Evolutionary conservation across 1,140 invertebrate genomes (phyloP).

Genomic region (Anastatus disparis): DNA sequence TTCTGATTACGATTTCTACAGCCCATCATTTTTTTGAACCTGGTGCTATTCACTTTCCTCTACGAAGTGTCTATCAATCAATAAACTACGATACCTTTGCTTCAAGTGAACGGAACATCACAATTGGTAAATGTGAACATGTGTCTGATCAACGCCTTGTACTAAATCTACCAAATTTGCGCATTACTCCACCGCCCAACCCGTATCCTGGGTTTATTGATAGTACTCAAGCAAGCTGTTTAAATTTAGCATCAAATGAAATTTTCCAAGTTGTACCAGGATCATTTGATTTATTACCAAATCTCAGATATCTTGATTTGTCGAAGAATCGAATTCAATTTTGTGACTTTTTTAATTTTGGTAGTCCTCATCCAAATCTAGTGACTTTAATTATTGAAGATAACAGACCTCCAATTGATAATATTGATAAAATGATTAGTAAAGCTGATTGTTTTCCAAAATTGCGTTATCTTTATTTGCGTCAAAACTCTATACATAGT

Average conservation of each 20-base stretch:
- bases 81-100: conserved; percentile 34
- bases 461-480: conserved; percentile 52
- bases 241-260: conserved; percentile 53
- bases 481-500: conserved; percentile 43
- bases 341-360: conserved; percentile 50
- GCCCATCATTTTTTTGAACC: conserved; percentile 19
- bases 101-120: conserved; percentile 28
- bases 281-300: conserved; percentile 50
- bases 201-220: conserved; percentile 50
- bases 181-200: conserved; percentile 43
- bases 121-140: conserved; percentile 54
- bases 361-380: conserved; percentile 37
- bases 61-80: conserved; percentile 44
- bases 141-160: conserved; percentile 44
- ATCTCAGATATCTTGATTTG: conserved; percentile 53
- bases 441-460: conserved; percentile 46
- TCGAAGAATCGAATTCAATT: conserved; percentile 52
- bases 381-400: conserved; percentile 53
- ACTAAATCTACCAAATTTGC: conserved; percentile 48
- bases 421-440: conserved; percentile 26
- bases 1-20: background rate
- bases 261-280: conserved; percentile 49
- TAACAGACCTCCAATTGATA: conserved; percentile 43
- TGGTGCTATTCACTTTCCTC: conserved; percentile 42
- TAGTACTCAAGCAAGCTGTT: conserved; percentile 45